Evolutionary conservation across 1,140 invertebrate species (phyloP).

Genomic region (Drosophila auraria): DNA sequence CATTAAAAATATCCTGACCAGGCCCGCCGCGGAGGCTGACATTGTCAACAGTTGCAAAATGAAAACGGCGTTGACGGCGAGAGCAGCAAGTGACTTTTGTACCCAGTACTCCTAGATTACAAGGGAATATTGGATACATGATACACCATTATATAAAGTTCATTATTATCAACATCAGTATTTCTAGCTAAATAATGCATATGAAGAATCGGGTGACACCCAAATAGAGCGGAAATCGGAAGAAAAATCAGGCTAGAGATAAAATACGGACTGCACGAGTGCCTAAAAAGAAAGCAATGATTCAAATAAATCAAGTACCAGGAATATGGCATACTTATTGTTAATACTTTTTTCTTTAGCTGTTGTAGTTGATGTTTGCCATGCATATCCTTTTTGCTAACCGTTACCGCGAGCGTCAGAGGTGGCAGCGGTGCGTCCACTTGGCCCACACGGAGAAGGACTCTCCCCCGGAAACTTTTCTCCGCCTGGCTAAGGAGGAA

Average conservation of each 20-base stretch:
- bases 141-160: too few species aligned
- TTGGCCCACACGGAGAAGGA: constrained; percentile 10
- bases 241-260: too few species aligned
- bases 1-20: constrained; percentile 38
- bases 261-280: too few species aligned
- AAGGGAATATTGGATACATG: too few species aligned
- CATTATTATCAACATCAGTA: neutral
- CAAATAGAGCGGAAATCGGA: too few species aligned
- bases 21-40: constrained; percentile 23
- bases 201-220: too few species aligned
- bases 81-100: constrained; percentile 21
- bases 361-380: constrained; percentile 39
- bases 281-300: too few species aligned
- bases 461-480: constrained; percentile 19
- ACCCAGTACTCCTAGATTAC: neutral
- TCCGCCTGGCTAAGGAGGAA: neutral
- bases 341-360: constrained; percentile 36
- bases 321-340: constrained; percentile 14
- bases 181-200: neutral
- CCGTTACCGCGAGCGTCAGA: constrained; percentile 6
- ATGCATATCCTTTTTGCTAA: constrained; percentile 38
- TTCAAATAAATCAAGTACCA: neutral
- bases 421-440: constrained; percentile 27
- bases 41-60: constrained; percentile 72
- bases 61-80: constrained; percentile 74